Evolutionary conservation across 2,888 invertebrate genomes (phyloP), one percentile per base, ranked within the genome.

Genomic region (Bembecia ichneumoniformis): DNA sequence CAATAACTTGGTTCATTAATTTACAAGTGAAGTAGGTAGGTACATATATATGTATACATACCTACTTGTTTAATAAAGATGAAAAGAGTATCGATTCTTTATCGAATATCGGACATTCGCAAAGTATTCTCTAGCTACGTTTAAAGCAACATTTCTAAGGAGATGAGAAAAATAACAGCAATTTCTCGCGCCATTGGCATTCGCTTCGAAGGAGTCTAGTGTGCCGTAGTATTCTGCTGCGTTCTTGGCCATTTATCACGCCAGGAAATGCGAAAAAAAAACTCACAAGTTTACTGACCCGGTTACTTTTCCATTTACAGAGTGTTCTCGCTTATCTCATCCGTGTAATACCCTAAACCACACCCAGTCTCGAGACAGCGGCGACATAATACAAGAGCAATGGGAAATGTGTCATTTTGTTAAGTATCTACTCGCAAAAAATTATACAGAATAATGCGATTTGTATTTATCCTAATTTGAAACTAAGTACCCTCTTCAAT

Each of bases 231-330:
- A 40, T 14, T 47, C 20, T 47, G 44, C 57, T 60, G 45, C 59
- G 58, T 57, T 60, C 59, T 63, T 63, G 62, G 58, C 72, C 80
- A 82, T 83, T 82, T 82, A 82, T 82, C 83, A 82, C 77, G 74
- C 64, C 75, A 70, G 66, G 74, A 68, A 70, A 73, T 63, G 71
- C 65, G 72, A 71, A 76, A 77, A 40, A n/a, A 77, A 74, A 77
- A 77, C 52, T 77, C 76, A 70, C 74, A 58, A 59, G 65, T 63
- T 70, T 70, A 75, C 74, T 82, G 80, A 81, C 77, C 82, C 79
- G 28, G 81, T 72, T 74, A 68, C 75, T 77, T 80, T 81, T 77
- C 78, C 76, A 81, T 82, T 81, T 80, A 74, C 77, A 68, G 65
- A 72, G 71, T 68, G 67, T 75, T 74, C 70, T 68, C 64, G 67